Evolutionary conservation across 2,888 invertebrate genomes (phyloP).

Genomic region (Netelia inedita): DNA sequence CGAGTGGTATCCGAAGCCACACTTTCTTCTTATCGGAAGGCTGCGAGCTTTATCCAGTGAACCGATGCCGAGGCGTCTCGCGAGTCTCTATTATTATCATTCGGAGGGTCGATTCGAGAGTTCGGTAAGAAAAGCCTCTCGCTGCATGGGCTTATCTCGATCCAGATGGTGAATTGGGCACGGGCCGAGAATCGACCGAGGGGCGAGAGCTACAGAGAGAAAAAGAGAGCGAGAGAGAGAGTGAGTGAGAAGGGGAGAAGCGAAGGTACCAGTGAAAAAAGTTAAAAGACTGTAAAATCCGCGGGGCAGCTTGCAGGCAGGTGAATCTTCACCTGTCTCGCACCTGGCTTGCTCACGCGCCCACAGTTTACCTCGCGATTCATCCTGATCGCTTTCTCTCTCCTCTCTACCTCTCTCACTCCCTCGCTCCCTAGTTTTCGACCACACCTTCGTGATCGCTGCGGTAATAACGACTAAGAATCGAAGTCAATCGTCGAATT

Average conservation of each 20-base stretch:
- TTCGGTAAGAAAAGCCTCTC: constrained; percentile 24
- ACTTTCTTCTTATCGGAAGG: not conserved
- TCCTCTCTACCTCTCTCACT: not conserved
- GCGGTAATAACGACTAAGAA: not conserved
- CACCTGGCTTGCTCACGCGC: constrained; percentile 77
- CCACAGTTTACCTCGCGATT: constrained; percentile 40
- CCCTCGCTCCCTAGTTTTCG: constrained; percentile 21
- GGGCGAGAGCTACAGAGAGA: constrained; percentile 26
- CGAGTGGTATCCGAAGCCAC: not conserved
- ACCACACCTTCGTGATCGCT: not conserved
- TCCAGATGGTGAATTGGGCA: constrained; percentile 81
- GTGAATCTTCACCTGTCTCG: constrained; percentile 82
- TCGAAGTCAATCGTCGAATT: not conserved
- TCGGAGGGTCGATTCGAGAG: not conserved
- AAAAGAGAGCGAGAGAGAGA: too few species aligned
- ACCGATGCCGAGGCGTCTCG: not conserved
- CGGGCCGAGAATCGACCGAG: constrained; percentile 69
- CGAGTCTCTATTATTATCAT: constrained; percentile 3
- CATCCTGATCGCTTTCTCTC: not conserved
- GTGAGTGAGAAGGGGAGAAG: constrained; percentile 24
- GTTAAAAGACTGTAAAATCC: constrained; percentile 27
- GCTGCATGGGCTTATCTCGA: constrained; percentile 64
- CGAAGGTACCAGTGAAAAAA: constrained; percentile 11
- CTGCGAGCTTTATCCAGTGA: not conserved
- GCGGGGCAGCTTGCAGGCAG: constrained; percentile 81